phyloP scores from a whole-genome alignment of 1,140 invertebrate species.

The Saccostrea glomerata region DNA sequence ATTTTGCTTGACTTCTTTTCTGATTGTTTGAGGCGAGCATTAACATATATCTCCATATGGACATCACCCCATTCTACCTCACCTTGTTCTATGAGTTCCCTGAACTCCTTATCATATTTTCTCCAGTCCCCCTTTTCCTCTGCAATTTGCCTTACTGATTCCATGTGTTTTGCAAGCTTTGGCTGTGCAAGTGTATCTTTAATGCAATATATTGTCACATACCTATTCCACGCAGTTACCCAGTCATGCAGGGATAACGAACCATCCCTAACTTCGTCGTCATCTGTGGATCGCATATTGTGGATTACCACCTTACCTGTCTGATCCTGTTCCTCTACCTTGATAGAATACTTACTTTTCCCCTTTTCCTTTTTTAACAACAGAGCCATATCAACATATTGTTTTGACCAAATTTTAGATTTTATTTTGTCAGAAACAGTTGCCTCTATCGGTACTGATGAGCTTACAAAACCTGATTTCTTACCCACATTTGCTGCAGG shows the following conservation, averaged over 20 bases:
- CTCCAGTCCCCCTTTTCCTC: background rate
- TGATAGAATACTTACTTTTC: background rate
- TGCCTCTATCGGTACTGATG: background rate
- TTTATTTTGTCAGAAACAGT: background rate
- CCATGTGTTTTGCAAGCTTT: too few species aligned
- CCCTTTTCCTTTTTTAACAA: constrained; percentile 16
- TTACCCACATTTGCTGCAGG: too few species aligned
- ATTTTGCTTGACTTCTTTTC: background rate
- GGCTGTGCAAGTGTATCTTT: constrained; percentile 8
- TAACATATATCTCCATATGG: constrained; percentile 17
- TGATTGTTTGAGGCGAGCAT: background rate
- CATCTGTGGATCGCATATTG: too few species aligned
- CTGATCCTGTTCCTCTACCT: background rate
- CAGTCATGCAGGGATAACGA: constrained; percentile 5
- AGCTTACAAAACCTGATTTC: background rate
- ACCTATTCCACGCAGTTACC: constrained; percentile 4
- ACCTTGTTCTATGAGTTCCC: constrained; percentile 14
- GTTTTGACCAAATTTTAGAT: background rate
- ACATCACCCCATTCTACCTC: constrained; percentile 5
- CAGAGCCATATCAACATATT: background rate
- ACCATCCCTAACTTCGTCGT: background rate
- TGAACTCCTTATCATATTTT: constrained; percentile 27
- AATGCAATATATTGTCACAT: constrained; percentile 1
- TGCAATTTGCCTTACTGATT: constrained; percentile 10
- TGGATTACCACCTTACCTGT: background rate